A percentile compares a stretch with the other conserved stretches of the same genome.
Conservation (phyloP, 1,140 invertebrate genomes). For the Meloidogyne exigua region DNA sequence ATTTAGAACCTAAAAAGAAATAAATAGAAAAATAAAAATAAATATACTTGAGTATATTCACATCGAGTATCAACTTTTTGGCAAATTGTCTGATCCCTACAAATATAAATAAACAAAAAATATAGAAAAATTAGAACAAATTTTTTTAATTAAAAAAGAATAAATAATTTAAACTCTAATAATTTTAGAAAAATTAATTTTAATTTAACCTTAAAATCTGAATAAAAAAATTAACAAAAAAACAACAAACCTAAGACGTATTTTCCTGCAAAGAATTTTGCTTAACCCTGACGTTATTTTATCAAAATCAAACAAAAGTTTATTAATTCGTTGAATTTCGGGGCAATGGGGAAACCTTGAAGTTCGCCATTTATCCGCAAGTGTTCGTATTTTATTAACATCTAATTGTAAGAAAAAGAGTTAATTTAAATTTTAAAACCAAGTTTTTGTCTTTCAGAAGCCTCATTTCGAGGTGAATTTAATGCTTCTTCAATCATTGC, state of each 20-base stretch:
- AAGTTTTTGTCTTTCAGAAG: background rate
- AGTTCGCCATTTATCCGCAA: slow-evolving; percentile 30
- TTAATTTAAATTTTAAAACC: background rate
- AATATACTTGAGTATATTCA: slow-evolving; percentile 32
- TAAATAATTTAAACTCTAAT: too few relatives aligned
- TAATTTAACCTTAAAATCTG: background rate
- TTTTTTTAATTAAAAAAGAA: too few relatives aligned
- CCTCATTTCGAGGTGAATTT: background rate
- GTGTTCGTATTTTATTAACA: slow-evolving; percentile 21
- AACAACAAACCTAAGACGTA: slow-evolving; percentile 36
- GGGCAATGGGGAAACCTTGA: slow-evolving; percentile 38
- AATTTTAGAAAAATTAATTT: too few relatives aligned
- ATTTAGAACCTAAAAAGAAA: background rate
- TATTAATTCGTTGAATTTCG: slow-evolving; percentile 30
- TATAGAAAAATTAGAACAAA: too few relatives aligned
- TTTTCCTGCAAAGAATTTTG: slow-evolving; percentile 35
- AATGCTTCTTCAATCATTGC: background rate
- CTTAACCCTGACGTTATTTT: slow-evolving; percentile 4
- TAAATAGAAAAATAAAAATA: background rate
- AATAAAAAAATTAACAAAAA: background rate
- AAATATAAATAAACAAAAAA: too few relatives aligned
- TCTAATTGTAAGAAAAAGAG: slow-evolving; percentile 11
- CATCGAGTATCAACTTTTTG: slow-evolving; percentile 43
- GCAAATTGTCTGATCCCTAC: slow-evolving; percentile 44
- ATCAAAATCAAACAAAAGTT: slow-evolving; percentile 28